A percentile compares a stretch with the other conserved stretches of the same genome.
Evolutionary conservation across 2,888 invertebrate genomes (phyloP).

Genomic region (Meganola albula): DNA sequence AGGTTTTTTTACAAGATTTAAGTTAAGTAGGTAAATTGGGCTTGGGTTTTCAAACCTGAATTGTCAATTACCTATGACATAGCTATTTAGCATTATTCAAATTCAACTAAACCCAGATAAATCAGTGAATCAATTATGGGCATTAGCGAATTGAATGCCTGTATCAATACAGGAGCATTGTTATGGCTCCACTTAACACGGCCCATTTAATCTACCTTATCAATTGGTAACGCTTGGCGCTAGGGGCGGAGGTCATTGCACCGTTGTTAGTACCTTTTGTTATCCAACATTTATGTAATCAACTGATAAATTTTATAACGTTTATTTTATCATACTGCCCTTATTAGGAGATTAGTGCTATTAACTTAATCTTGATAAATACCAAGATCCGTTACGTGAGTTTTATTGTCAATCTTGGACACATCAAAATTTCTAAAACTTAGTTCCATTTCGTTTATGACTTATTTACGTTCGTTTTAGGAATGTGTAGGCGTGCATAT

Average conservation of each 20-base stretch:
- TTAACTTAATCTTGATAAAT: slow-evolving; percentile 20
- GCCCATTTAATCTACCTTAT: slow-evolving; percentile 66
- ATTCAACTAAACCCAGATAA: slow-evolving; percentile 42
- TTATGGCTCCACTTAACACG: slow-evolving; percentile 52
- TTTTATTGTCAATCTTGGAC: too few relatives aligned
- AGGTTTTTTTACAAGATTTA: too few relatives aligned
- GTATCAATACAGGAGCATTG: slow-evolving; percentile 58
- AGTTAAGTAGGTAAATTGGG: too few relatives aligned
- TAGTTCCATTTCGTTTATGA: too few relatives aligned
- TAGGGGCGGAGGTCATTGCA: slow-evolving; percentile 56
- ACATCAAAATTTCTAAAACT: too few relatives aligned
- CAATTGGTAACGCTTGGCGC: slow-evolving; percentile 50
- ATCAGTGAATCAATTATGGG: slow-evolving; percentile 70
- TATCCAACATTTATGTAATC: slow-evolving; percentile 28
- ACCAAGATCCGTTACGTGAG: too few relatives aligned
- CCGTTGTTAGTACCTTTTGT: slow-evolving; percentile 35
- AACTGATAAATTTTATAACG: slow-evolving; percentile 26
- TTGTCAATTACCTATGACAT: too few relatives aligned
- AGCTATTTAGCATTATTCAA: too few relatives aligned
- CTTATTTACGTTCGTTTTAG: too few relatives aligned
- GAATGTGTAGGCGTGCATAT: too few relatives aligned
- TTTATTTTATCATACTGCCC: slow-evolving; percentile 14
- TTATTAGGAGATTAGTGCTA: slow-evolving; percentile 16
- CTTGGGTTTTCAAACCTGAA: too few relatives aligned
- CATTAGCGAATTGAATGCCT: slow-evolving; percentile 70